A percentile compares a stretch with the other conserved stretches of the same genome.
These are phyloP conservation scores for Pelosia muscerda DNA, from an alignment of 2,888 invertebrate species.

Conservation along the genomic window DNA sequence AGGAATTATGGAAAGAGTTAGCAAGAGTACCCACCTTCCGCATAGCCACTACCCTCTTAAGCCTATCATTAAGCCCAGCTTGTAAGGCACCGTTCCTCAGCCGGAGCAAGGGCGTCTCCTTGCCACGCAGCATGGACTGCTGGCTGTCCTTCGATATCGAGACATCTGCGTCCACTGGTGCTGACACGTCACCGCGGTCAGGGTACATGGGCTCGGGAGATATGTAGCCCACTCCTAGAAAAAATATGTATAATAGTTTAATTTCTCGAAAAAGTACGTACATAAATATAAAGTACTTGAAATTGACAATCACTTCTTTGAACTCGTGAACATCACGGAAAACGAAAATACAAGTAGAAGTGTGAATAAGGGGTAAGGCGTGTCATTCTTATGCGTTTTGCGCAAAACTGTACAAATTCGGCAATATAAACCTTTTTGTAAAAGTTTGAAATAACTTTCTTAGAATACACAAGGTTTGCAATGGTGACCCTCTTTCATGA, in stretches of 20 bases:
- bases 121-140: slow-evolving; percentile 53
- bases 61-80: slow-evolving; percentile 87
- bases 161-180: slow-evolving; percentile 70
- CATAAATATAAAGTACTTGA: too few relatives aligned
- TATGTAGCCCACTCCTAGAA: slow-evolving; percentile 85
- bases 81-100: slow-evolving; percentile 90
- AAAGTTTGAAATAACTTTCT: too few relatives aligned
- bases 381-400: too few relatives aligned
- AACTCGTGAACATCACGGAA: too few relatives aligned
- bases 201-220: slow-evolving; percentile 89
- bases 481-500: too few relatives aligned
- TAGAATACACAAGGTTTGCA: too few relatives aligned
- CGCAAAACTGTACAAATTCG: too few relatives aligned
- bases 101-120: slow-evolving; percentile 83
- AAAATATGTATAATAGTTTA: slow-evolving; percentile 4
- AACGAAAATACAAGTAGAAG: too few relatives aligned
- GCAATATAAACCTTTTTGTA: too few relatives aligned
- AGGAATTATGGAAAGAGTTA: background rate
- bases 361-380: too few relatives aligned
- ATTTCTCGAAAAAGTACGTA: too few relatives aligned
- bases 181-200: slow-evolving; percentile 82
- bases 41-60: slow-evolving; percentile 84
- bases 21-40: slow-evolving; percentile 69
- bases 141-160: slow-evolving; percentile 64
- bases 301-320: too few relatives aligned